Evolutionary conservation across 2,888 invertebrate genomes (phyloP), one percentile per base, ranked within the genome.

Genomic region (Cetonia aurata): DNA sequence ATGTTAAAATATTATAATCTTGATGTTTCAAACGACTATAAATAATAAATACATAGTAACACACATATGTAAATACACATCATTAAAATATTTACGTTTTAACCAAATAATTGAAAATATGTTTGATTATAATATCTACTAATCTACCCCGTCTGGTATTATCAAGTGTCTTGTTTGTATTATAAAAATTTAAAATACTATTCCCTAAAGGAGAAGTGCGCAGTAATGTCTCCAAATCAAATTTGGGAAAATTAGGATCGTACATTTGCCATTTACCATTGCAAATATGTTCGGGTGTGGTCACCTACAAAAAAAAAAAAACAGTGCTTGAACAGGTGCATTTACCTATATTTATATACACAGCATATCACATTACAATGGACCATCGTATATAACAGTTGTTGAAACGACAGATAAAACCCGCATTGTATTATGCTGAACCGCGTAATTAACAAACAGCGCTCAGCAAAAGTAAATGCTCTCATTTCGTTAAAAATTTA

Each of bases 191-290:
- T 33, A 25, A 41, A 33, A 56, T 41, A 15, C 56, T 56, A 41
- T 56, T 56, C 6, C 56, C 62, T 60, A 60, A 60, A 42, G 62
- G 44, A 19, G 44, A 44, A 44, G 44, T 60, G 33, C 46, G 25
- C 31, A 60, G 33, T 46, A 46, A 50, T 17, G 50, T 50, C 44
- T 46, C 42, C 15, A 60, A 46, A 60, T 56, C 31, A 56, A 56
- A 56, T 41, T 56, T 41, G 19, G 31, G 13, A 41, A 41, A 56
- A 4, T 12, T 56, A 41, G 31, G n/a, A 56, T 33, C 56, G 41
- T 17, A 4, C 13, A 56, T 25, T 50, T 4, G 9, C 17, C 15
- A 4, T n/a, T n/a, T n/a, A 50, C 50, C 50, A 50, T 17, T 50
- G 17, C 50, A 50, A 50, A 9, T 50, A 15, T 50, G 50, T 15